Evolutionary conservation across 2,888 invertebrate genomes (phyloP).

Genomic region (Pseudococcus jackbeardsleyi): DNA sequence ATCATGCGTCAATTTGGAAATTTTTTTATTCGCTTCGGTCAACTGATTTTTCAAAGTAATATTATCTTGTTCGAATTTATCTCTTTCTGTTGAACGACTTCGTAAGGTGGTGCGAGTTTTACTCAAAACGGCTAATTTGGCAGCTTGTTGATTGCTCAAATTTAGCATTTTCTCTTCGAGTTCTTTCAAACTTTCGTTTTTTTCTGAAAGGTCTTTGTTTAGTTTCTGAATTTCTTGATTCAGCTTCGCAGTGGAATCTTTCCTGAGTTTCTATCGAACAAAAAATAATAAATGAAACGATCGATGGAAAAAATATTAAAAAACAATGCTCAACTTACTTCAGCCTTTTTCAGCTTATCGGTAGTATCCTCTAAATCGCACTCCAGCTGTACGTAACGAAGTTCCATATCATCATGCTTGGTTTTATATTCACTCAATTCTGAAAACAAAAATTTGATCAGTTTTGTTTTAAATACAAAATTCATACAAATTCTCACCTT

Average conservation of each 20-base stretch:
- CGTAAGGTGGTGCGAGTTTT: slow-evolving; percentile 49
- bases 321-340: slow-evolving; percentile 21
- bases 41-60: slow-evolving; percentile 54
- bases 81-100: slow-evolving; percentile 53
- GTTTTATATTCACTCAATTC: slow-evolving; percentile 4
- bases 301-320: not conserved
- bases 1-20: slow-evolving; percentile 39
- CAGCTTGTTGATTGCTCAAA: slow-evolving; percentile 62
- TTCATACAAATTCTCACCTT: slow-evolving; percentile 4
- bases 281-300: not conserved
- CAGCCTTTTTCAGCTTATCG: slow-evolving; percentile 53
- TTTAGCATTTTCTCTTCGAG: slow-evolving; percentile 55
- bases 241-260: slow-evolving; percentile 37
- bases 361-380: slow-evolving; percentile 11
- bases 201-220: slow-evolving; percentile 49
- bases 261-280: slow-evolving; percentile 46
- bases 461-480: not conserved
- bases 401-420: slow-evolving; percentile 19
- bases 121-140: slow-evolving; percentile 49
- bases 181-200: slow-evolving; percentile 38
- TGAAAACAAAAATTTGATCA: not conserved
- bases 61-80: slow-evolving; percentile 62
- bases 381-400: not conserved
- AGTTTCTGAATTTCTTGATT: slow-evolving; percentile 56
- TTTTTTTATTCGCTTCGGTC: slow-evolving; percentile 58